phyloP scores from a whole-genome alignment of 2,888 invertebrate species.

The Tetramorium bicarinatum region DNA sequence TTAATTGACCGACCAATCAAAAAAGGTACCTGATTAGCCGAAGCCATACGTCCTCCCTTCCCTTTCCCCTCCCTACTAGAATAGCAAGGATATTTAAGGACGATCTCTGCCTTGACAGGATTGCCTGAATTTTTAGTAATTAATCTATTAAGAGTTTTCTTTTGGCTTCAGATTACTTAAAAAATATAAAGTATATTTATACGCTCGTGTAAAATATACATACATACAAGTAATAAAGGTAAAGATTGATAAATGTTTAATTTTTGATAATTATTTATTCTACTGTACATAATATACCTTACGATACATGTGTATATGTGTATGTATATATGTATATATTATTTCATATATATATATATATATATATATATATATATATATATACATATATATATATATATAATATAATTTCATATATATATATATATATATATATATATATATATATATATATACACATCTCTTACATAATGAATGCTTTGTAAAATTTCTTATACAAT shows the following conservation, averaged over 20 bases:
- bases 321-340: constrained; percentile 67
- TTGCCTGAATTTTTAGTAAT: neutral
- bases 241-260: constrained; percentile 4
- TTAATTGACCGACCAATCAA: no score
- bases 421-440: neutral
- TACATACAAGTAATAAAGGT: neutral
- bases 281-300: constrained; percentile 79
- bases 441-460: neutral
- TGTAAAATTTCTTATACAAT: constrained; percentile 20
- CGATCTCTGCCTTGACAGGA: no score
- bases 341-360: constrained; percentile 70
- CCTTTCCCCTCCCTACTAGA: no score
- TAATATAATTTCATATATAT: no score
- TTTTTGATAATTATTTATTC: constrained; percentile 74
- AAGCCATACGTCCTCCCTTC: no score
- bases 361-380: constrained; percentile 63
- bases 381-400: constrained; percentile 64
- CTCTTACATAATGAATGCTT: neutral
- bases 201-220: no score
- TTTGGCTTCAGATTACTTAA: neutral
- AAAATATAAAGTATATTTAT: neutral
- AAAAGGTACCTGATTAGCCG: no score
- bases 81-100: no score
- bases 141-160: neutral
- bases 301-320: constrained; percentile 42